Evolutionary conservation across 1,140 invertebrate species (phyloP).

Genomic region (Drosophila erecta): DNA sequence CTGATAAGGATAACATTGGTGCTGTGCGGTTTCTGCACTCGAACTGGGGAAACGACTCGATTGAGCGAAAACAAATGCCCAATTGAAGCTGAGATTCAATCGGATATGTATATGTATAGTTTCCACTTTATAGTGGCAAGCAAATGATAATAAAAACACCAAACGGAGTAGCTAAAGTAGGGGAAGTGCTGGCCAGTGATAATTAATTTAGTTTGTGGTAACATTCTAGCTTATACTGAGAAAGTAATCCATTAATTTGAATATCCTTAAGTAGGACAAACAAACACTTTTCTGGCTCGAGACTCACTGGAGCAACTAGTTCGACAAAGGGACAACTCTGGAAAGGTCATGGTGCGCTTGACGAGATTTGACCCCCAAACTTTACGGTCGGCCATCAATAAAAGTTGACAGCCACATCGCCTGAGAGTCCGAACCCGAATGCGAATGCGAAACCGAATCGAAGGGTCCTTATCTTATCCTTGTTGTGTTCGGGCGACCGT

Average conservation of each 20-base stretch:
- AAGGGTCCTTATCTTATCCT: slow-evolving; percentile 54
- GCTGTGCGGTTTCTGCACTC: slow-evolving; percentile 5
- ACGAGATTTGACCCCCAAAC: slow-evolving; percentile 38
- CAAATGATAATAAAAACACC: too few species aligned
- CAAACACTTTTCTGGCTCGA: too few species aligned
- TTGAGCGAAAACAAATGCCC: neutral
- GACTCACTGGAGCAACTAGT: slow-evolving; percentile 11
- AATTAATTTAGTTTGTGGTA: too few species aligned
- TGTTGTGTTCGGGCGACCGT: slow-evolving; percentile 36
- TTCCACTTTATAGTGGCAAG: too few species aligned
- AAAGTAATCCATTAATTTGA: too few species aligned
- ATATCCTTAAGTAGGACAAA: too few species aligned
- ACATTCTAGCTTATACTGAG: too few species aligned
- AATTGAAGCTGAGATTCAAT: neutral
- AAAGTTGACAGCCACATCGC: slow-evolving; percentile 48
- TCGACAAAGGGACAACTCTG: slow-evolving; percentile 25
- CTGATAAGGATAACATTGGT: slow-evolving; percentile 13
- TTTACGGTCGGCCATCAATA: slow-evolving; percentile 64
- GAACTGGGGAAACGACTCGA: slow-evolving; percentile 6
- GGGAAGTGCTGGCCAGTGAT: too few species aligned
- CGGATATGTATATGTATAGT: too few species aligned
- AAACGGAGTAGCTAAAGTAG: too few species aligned
- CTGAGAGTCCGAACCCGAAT: neutral
- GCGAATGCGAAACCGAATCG: slow-evolving; percentile 21
- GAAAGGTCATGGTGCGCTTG: slow-evolving; percentile 15